Base-by-base conservation (phyloP, 2,797 vertebrate genomes). In the Echeneis naucrates region DNA sequence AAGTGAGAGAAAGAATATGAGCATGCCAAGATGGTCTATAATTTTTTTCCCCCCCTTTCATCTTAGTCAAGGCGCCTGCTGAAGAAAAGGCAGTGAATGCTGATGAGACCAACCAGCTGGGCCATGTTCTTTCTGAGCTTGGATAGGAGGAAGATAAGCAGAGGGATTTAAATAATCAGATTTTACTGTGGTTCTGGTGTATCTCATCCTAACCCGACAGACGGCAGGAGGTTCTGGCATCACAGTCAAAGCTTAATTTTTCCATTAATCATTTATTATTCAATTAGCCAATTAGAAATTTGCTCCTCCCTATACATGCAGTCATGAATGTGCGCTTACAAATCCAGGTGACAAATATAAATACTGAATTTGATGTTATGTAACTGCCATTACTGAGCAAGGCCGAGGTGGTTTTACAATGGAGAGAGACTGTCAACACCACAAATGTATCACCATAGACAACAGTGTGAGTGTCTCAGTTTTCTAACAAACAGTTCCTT, bases 31-130 rank as follows among this genome's bases (percentile, higher is more conserved):
- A 85, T 32, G 51, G 56, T 62, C 52, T 75, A 17, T 75, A 64
- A 75, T 83, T 83, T 64, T 68, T 77, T 77, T 80, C 30, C 21
- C 27, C 30, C n/a, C 24, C 62, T 85, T 89, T 89, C 69, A 88
- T 87, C 78, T 80, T 23, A 3, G 76, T 72, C 74, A 78, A 77
- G 87, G 57, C 75, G 64, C 48, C 83, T 47, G 50, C 17, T 44
- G 70, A 85, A 87, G 74, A 82, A 87, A 89, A 80, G 45, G 54
- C 44, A 6, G 63, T 24, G 67, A 72, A 87, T n/a, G 42, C 68
- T 68, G 78, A 88, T 73, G 67, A 77, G 82, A 75, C 56, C 55
- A 23, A 48, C n/a, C 24, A 42, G 63, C 54, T 42, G 26, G 21
- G 56, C 19, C 30, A 10, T 30, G 76, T 56, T 56, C 59, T 62